Percentiles rank a stretch among this genome's conserved stretches.
Conservation (phyloP, 2,113 vertebrate genomes). For the Choloepus hoffmanni region DNA sequence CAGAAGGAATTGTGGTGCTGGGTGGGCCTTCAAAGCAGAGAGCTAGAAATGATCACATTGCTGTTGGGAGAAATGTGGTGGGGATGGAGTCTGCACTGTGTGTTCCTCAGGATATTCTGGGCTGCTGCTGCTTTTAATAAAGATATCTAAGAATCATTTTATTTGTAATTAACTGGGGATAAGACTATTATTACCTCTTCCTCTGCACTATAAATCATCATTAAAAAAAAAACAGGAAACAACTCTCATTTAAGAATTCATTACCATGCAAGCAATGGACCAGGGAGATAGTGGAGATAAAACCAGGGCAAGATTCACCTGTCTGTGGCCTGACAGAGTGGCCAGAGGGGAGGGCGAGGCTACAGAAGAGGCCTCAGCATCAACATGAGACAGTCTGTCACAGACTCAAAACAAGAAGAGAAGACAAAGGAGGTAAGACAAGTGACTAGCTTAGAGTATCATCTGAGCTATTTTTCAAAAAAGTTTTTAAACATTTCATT, state of each 20-base stretch:
- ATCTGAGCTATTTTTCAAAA: neutral
- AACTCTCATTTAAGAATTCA: slow-evolving; percentile 77
- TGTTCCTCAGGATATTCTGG: neutral
- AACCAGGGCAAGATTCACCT: slow-evolving; percentile 35
- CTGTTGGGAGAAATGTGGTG: neutral
- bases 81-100: neutral
- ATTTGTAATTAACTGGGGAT: slow-evolving; percentile 82
- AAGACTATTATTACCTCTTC: slow-evolving; percentile 70
- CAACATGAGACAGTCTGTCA: neutral
- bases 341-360: neutral
- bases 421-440: neutral
- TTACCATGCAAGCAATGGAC: slow-evolving; percentile 23
- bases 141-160: slow-evolving; percentile 80
- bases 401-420: neutral
- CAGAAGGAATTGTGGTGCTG: neutral
- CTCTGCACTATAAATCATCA: slow-evolving; percentile 59
- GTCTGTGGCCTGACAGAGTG: neutral
- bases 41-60: neutral
- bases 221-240: slow-evolving; percentile 67
- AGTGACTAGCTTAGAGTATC: neutral
- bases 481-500: neutral
- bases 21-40: neutral
- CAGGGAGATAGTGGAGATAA: slow-evolving; percentile 42
- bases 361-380: too few species aligned
- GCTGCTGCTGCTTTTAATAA: slow-evolving; percentile 49